Percentiles rank a stretch among this genome's conserved stretches.
These are phyloP conservation scores for Criorhina ranunculi DNA, from an alignment of 2,888 invertebrate genomes.

Conservation along the genomic window DNA sequence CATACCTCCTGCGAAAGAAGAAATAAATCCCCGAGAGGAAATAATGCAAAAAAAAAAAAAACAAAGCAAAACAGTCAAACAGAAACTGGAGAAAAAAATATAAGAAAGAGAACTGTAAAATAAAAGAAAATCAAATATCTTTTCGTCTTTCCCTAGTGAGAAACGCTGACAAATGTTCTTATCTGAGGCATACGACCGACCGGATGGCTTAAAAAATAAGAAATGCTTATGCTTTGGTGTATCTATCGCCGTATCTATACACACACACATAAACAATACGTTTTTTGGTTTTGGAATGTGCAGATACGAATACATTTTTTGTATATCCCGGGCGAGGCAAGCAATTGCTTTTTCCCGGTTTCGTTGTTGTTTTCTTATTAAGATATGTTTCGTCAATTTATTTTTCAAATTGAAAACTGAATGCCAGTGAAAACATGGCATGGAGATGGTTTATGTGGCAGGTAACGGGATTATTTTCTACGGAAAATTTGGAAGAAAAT, in stretches of 20 bases:
- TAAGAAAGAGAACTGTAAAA: conserved; percentile 10
- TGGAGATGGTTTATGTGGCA: no score
- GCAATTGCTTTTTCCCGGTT: conserved; percentile 29
- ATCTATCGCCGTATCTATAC: no score
- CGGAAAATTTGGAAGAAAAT: no score
- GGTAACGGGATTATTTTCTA: no score
- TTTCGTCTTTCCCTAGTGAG: conserved; percentile 24
- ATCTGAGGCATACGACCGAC: conserved; percentile 42
- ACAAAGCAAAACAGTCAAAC: conserved; percentile 40
- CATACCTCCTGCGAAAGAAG: conserved; percentile 16
- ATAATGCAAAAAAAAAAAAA: conserved; percentile 51
- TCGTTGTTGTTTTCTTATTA: conserved; percentile 4
- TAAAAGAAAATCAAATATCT: not conserved
- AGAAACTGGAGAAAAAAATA: conserved; percentile 8
- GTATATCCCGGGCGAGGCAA: conserved; percentile 18
- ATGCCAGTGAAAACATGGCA: not conserved
- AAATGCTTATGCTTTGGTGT: not conserved
- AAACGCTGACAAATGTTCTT: conserved; percentile 57
- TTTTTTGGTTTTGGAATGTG: conserved; percentile 37
- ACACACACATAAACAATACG: conserved; percentile 20
- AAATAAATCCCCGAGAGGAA: conserved; percentile 10
- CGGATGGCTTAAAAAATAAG: conserved; percentile 55
- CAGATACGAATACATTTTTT: conserved; percentile 49
- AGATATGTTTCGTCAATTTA: conserved; percentile 5
- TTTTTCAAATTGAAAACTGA: conserved; percentile 10